phyloP scores from a whole-genome alignment of 2,888 invertebrate genomes.

The Cheilosia soror region DNA sequence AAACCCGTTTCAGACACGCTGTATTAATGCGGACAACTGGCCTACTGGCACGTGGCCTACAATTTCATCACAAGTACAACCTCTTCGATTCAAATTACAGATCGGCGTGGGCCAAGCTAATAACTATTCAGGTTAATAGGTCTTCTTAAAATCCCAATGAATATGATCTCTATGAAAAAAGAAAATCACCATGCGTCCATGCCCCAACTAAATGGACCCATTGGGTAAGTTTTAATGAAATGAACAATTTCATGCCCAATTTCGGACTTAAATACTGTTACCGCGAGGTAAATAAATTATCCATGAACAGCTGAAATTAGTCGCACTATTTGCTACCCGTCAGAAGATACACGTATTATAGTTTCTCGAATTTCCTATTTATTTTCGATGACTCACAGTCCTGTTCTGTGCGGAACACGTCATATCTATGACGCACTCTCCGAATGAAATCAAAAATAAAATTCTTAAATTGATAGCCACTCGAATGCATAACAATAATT shows the following conservation, averaged over 20 bases:
- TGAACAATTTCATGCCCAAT: constrained; percentile 11
- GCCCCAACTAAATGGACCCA: not conserved
- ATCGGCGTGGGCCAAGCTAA: too few species aligned
- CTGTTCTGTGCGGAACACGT: constrained; percentile 7
- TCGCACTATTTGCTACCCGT: constrained; percentile 1
- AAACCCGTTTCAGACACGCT: too few species aligned
- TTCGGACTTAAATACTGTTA: not conserved
- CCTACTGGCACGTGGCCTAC: too few species aligned
- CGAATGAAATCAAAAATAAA: constrained; percentile 2
- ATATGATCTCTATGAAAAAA: too few species aligned
- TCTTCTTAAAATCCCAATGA: not conserved
- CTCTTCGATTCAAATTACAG: too few species aligned
- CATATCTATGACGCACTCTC: constrained; percentile 19
- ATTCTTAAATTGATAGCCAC: not conserved
- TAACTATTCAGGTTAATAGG: not conserved
- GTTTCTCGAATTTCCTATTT: not conserved
- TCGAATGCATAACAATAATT: not conserved
- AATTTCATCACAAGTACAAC: too few species aligned
- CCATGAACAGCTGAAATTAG: constrained; percentile 5
- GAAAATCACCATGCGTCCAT: too few species aligned
- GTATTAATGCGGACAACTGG: too few species aligned
- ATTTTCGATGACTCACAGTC: not conserved
- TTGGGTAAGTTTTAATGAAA: not conserved
- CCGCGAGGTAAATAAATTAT: not conserved
- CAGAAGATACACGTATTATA: not conserved